These are phyloP conservation scores for Leucosticte australis DNA, from an alignment of 2,113 vertebrate species.

Conservation along the genomic window DNA sequence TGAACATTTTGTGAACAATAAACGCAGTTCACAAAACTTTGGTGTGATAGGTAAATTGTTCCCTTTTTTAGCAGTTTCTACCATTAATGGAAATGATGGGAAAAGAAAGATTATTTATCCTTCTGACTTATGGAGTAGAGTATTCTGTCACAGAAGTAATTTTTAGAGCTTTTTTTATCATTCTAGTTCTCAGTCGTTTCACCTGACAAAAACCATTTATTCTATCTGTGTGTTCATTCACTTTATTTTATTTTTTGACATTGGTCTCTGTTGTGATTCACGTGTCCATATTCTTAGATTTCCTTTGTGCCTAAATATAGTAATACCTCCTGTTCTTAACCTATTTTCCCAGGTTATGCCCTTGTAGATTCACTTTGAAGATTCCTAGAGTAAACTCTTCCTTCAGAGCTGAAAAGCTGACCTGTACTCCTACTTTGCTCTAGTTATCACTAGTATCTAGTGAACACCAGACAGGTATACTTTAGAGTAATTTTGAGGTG, in stretches of 20 bases:
- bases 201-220: background rate
- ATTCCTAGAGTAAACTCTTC: conserved; percentile 7
- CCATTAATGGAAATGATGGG: background rate
- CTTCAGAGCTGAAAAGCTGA: background rate
- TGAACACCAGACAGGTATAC: background rate
- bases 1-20: background rate
- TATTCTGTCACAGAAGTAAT: background rate
- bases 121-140: background rate
- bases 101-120: background rate
- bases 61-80: background rate
- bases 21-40: background rate
- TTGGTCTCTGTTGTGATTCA: conserved; percentile 25
- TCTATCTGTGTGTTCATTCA: background rate
- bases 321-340: conserved; percentile 24
- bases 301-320: conserved; percentile 32
- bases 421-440: background rate
- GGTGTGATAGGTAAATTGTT: background rate
- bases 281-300: conserved; percentile 29
- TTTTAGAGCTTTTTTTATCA: background rate
- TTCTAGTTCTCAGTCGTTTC: background rate
- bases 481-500: background rate
- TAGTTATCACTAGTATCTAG: background rate
- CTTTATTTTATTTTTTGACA: conserved; percentile 15
- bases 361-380: conserved; percentile 37
- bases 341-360: conserved; percentile 30